These are phyloP conservation scores for Micoletzkya japonica DNA, from an alignment of 2,888 invertebrate species.

Conservation along the genomic window DNA sequence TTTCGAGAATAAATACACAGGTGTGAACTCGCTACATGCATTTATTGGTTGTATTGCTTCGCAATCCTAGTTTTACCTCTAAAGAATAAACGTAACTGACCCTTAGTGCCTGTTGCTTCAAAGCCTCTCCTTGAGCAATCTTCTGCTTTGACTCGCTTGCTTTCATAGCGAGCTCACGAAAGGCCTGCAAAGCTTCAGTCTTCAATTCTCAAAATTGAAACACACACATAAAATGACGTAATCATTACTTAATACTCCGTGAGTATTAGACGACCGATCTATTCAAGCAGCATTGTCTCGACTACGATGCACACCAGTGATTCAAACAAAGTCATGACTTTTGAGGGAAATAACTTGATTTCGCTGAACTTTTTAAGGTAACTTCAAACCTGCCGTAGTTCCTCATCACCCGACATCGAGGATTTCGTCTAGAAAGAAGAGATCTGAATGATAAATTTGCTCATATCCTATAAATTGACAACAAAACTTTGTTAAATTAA, in stretches of 20 bases:
- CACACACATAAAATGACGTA: no score
- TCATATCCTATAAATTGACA: neutral
- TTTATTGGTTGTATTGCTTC: no score
- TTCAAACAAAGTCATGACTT: no score
- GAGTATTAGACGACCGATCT: no score
- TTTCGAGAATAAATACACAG: no score
- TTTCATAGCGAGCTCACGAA: constrained; percentile 46
- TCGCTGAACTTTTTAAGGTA: neutral
- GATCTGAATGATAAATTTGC: neutral
- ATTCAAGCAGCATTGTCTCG: no score
- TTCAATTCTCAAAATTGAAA: no score
- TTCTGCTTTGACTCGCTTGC: constrained; percentile 42
- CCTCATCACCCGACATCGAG: constrained; percentile 40
- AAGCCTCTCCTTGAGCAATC: constrained; percentile 41
- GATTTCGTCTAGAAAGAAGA: neutral
- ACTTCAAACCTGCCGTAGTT: constrained; percentile 35
- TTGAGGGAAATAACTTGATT: neutral
- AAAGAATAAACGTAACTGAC: constrained; percentile 18
- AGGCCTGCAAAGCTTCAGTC: constrained; percentile 33
- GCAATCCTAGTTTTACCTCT: no score
- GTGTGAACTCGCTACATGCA: no score
- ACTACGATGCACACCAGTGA: no score
- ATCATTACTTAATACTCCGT: no score
- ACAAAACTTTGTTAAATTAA: neutral
- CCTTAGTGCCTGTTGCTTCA: constrained; percentile 35